Evolutionary conservation across 1,140 invertebrate species (phyloP).

Genomic region (Drosophila asahinai): DNA sequence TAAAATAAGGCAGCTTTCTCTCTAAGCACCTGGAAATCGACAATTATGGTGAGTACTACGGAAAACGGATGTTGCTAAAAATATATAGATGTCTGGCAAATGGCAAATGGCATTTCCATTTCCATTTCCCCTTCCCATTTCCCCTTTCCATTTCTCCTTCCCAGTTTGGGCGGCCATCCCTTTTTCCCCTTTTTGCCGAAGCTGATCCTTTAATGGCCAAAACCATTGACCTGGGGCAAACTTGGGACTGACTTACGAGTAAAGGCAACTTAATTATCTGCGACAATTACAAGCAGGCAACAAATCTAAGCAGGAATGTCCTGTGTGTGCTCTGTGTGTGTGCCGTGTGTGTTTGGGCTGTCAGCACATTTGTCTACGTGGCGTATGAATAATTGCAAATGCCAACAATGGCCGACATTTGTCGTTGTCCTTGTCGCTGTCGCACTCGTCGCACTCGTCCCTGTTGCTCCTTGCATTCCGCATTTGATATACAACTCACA

Average conservation of each 20-base stretch:
- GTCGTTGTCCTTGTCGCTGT: slow-evolving; percentile 47
- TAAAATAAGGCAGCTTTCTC: no score
- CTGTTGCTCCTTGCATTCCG: slow-evolving; percentile 48
- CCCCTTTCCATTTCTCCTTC: background rate
- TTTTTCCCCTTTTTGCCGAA: background rate
- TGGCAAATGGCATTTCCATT: background rate
- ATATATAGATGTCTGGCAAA: slow-evolving; percentile 6
- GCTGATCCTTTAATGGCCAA: slow-evolving; percentile 33
- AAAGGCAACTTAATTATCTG: slow-evolving; percentile 76
- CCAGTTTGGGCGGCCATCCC: no score
- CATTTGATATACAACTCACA: slow-evolving; percentile 39
- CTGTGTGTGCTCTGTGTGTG: slow-evolving; percentile 19
- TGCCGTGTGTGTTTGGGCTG: slow-evolving; percentile 49
- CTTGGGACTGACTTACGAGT: slow-evolving; percentile 54
- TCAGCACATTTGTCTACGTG: slow-evolving; percentile 82
- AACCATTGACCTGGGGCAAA: slow-evolving; percentile 35
- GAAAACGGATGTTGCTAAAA: background rate
- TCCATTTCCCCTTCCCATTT: background rate
- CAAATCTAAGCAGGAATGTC: slow-evolving; percentile 79
- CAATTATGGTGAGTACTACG: background rate
- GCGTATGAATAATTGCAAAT: slow-evolving; percentile 82
- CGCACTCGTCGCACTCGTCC: slow-evolving; percentile 23
- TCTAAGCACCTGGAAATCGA: slow-evolving; percentile 21
- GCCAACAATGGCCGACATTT: slow-evolving; percentile 78
- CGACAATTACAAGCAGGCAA: slow-evolving; percentile 74